Base-by-base conservation (phyloP, 2,113 vertebrate genomes). In the Pedionomus torquatus region DNA sequence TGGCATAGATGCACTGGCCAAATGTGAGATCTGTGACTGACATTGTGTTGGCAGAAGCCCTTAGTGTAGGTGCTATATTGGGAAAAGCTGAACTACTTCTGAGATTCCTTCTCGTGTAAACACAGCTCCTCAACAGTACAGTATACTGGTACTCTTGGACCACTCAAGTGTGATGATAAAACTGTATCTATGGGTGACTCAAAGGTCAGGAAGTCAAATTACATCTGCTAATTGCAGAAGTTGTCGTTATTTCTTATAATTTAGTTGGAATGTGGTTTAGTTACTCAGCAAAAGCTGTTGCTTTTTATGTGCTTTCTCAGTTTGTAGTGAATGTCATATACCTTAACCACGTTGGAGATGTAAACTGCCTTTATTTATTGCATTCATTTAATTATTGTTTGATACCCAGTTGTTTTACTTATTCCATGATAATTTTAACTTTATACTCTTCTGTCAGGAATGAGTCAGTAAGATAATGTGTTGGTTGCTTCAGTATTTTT, bases 61-160 rank as follows among this genome's bases (percentile, higher is more conserved):
- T 87, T 89, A n/a, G 81, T n/a, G 33, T 33, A 93, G 94, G 69
- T 91, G n/a, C 93, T 94, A 65, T 89, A 79, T 43, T 0, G 7
- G 81, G 91, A 88, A 91, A 91, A 94, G 57, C 78, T 76, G 52
- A 87, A 88, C 70, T 87, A 24, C 74, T 94, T 89, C 19, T 41
- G 57, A 83, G 44, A 65, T 80, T 37, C 84, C 44, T 82, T 55
- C 30, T 82, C 15, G 25, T 94, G 52, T 84, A 41, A 93, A 65
- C 55, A 39, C 33, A 57, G 57, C 72, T 82, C 48, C 57, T 87
- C 46, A 41, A 5, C 19, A 55, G 35, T 68, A 17, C 18, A 82
- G 33, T 63, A 20, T 55, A 74, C 43, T 91, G 76, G 79, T 87
- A 2, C 83, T 89, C 35, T 21, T 83, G 46, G 39, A 46, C 60